Evolutionary conservation across 1,140 invertebrate species (phyloP), one percentile per base, ranked within the genome.

Genomic region (Anthonomus grandis): DNA sequence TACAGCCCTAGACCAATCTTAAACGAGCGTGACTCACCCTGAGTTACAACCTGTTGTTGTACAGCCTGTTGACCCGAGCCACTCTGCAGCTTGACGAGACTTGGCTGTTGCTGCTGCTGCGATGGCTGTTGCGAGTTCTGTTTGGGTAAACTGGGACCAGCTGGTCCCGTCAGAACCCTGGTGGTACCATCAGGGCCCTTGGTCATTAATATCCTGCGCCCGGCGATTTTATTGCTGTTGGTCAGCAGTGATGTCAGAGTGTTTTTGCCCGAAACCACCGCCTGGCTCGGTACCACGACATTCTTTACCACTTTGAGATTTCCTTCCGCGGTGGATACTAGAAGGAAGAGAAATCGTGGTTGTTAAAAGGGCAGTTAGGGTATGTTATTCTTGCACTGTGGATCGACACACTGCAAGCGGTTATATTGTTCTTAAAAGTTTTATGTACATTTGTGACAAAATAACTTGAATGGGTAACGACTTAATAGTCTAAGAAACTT

Each of bases 181-280:
- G 87, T 88, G 2, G 86, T 86, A 18, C 88, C 88, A 73, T 91
- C 87, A 2, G 85, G 77, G 47, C 85, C 84, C 76, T 90, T 90
- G 0, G 89, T 87, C 82, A 91, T 90, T 38, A 89, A 86, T 58
- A 90, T 87, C 66, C 87, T 75, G 59, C 86, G 76, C 12, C 84
- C 83, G 21, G 86, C 78, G 25, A 87, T 80, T 25, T 83, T 81
- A 4, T 80, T 79, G 25, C 82, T 83, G 37, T 74, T 73, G 12
- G 83, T 83, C 25, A 87, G 69, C 23, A 87, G 71, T 3, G 85
- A 86, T 6, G 86, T 86, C 4, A 87, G 67, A 10, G 85, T 83
- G 31, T 80, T 86, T 69, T 86, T 88, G 46, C 78, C 81, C 62
- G 76, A 72, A 42, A 74, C 72, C 23, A 78, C 74, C 44, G 79